These are phyloP conservation scores for Ferrisia virgata DNA, from an alignment of 2,888 invertebrate genomes.

Conservation along the genomic window DNA sequence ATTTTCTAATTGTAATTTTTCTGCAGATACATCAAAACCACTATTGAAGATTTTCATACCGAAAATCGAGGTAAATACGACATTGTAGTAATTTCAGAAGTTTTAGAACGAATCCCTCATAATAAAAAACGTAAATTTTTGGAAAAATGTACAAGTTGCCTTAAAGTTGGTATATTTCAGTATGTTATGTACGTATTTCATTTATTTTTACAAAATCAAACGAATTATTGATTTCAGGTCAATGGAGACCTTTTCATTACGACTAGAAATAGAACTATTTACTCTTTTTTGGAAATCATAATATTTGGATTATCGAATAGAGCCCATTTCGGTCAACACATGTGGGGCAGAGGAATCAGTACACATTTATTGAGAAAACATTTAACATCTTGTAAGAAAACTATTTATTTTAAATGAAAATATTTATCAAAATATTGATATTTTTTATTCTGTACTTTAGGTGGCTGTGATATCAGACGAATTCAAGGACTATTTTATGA, in stretches of 20 bases:
- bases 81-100: conserved; percentile 18
- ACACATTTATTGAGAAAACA: neutral
- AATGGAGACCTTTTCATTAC: conserved; percentile 15
- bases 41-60: neutral
- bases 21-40: neutral
- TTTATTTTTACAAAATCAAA: neutral
- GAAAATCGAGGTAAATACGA: neutral
- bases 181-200: neutral
- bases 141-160: neutral
- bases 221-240: neutral
- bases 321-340: neutral
- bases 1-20: neutral
- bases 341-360: neutral
- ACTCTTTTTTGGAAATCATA: neutral
- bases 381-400: neutral
- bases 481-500: neutral
- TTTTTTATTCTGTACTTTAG: neutral
- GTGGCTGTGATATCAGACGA: neutral
- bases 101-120: conserved; percentile 16
- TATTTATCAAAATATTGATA: neutral
- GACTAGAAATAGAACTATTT: neutral
- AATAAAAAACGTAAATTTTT: neutral
- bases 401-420: neutral
- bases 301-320: neutral
- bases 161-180: neutral